Base-by-base conservation (phyloP, 2,888 invertebrate genomes). In the Acrocyrtus sp. region DNA sequence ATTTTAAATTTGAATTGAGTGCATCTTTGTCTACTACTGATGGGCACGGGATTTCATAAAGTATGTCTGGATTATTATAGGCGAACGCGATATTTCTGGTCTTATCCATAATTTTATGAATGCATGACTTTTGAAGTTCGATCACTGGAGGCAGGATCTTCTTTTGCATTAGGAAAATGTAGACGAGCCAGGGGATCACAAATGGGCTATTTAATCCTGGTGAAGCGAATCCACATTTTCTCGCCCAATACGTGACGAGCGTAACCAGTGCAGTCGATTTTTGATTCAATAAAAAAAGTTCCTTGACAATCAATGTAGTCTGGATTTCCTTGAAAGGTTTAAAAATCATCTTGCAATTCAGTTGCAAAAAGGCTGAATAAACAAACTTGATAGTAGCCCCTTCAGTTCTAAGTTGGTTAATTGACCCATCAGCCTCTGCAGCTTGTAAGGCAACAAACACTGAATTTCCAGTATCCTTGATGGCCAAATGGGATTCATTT, bases 201-300 rank as follows among this genome's bases (percentile, higher is more conserved):
- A 17, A 54, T 17, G 54, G 54, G 19, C 34, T 54, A 21, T n/a
- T 34, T 8, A 34, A 34, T 8, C 54, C 54, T 3, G 15, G n/a
- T 1, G 24, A n/a, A 34, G 21, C 8, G 34, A 54, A 54, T 3
- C 22, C 24, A 6, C 19, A 4, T 21, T 54, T 27, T 21, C 12
- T 34, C 10, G 54, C 54, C 54, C 54, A 54, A 21, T 54, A 54
- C 2, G 12, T 27, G 1, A 54, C 54, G 29, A 54, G 21, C 6
- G 21, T 54, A 21, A 54, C 2, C 10, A 54, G 10, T 1, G 29
- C n/a, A 4, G 54, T 6, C 3, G 27, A 27, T 3, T 8, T 34
- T 34, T 54, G 29, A 19, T 34, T 17, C 54, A 54, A 29, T 27
- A 2, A 54, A 54, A 27, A 54, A 2, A 54, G 5, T 29, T 54